Base-by-base conservation (phyloP, 2,888 invertebrate species). In the Hirudinaria manillensis region DNA sequence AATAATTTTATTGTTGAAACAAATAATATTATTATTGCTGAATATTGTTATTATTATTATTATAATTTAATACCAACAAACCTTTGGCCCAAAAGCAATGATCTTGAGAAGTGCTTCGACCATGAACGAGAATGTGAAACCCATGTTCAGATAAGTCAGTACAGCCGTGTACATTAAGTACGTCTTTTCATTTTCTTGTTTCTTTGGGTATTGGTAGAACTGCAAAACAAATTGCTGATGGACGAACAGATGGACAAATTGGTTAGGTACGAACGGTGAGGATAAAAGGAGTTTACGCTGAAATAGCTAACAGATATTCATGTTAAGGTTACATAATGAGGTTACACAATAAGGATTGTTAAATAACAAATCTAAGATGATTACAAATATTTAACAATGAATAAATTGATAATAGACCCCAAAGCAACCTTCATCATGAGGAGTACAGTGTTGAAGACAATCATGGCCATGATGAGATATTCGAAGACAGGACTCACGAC, bases 31-130 rank as follows among this genome's bases (percentile, higher is more conserved):
- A 1, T 45, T 45, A 45, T 6, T 21, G 61, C 6, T 61, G 61
- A 1, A n/a, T 61, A 6, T 61, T 61, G 21, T 7, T 1, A 29
- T 6, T 29, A 61, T 24, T 61, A 19, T n/a, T 72, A 27, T 32
- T 72, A 27, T 13, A 6, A 61, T 61, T 7, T 56, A 19, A 27
- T 65, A 27, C 38, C 67, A 56, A 32, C 78, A 76, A 72, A 99
- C 99, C 95, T 96, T 92, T 87, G 96, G 92, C 90, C 99, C 99
- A 88, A 95, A 98, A 87, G 98, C 98, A 89, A 96, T 90, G 88
- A 99, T 95, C 91, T 99, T 99, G 90, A 99, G 91, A 88, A 95
- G 91, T 89, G 95, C 95, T 91, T 99, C 99, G 90, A 98, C 91
- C 88, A 97, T 95, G 91, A 99, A 99, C 91, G 98, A 92, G 89